Percentiles rank a stretch among this genome's conserved stretches.
These are phyloP conservation scores for Amblyjoppa proteus DNA, from an alignment of 2,888 invertebrate genomes.

Conservation along the genomic window DNA sequence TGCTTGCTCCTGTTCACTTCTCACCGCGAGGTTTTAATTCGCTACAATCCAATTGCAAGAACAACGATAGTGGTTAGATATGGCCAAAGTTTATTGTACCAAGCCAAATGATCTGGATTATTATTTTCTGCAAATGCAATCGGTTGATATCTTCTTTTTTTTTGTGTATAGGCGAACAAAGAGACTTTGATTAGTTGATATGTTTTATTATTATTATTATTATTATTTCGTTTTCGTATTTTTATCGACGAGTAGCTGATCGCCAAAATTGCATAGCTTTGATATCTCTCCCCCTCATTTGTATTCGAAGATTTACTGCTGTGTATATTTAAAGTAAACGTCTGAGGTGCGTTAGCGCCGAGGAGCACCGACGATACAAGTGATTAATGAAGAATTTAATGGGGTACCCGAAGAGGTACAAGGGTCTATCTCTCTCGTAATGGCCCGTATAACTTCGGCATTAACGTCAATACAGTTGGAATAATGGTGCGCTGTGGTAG, in stretches of 20 bases:
- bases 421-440: background rate
- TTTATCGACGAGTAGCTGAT: background rate
- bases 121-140: slow-evolving; percentile 6
- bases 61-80: background rate
- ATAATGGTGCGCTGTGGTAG: slow-evolving; percentile 55
- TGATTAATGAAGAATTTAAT: slow-evolving; percentile 42
- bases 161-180: background rate
- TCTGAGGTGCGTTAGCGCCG: background rate
- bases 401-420: slow-evolving; percentile 5
- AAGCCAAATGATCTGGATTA: background rate
- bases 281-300: background rate
- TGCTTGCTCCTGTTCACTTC: slow-evolving; percentile 9
- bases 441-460: slow-evolving; percentile 27
- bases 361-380: slow-evolving; percentile 4
- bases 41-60: slow-evolving; percentile 21
- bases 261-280: background rate
- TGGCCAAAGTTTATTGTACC: background rate
- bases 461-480: slow-evolving; percentile 64
- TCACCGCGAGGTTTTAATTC: slow-evolving; percentile 11
- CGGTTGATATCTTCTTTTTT: background rate
- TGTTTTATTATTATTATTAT: background rate
- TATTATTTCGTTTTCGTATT: background rate
- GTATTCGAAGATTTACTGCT: background rate
- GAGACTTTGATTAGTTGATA: background rate
- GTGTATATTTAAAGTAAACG: background rate